Base-by-base conservation (phyloP, 92 coral and sea anemone genomes). In the Zoanthus sociatus region DNA sequence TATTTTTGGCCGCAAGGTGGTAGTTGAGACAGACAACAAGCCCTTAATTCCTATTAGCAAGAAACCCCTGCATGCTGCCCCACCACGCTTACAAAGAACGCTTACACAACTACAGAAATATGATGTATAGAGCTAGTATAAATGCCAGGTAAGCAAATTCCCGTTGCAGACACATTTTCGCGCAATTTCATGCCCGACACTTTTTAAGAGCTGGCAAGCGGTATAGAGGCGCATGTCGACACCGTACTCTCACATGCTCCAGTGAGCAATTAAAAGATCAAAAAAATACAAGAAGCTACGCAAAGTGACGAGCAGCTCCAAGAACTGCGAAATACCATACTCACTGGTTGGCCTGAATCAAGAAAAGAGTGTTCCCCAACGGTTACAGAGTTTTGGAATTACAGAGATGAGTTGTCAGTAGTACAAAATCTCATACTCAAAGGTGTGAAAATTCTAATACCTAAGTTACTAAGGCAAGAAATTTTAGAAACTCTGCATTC, bases 81-180 rank as follows among this genome's bases (percentile, higher is more conserved):
- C 20, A 71, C 76, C 76, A 42, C 76, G 53, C 76, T 44, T 71
- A 71, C 76, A 71, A 71, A 33, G 50, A 71, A 71, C 33, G 76
- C 53, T 71, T 48, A 48, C 0, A 48, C 53, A 48, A 48, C 9
- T 48, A 9, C 53, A 48, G 6, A 48, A 48, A 48, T 3, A 33
- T 15, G 20, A 33, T 31, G 51, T 71, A n/a, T n/a, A 1, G 54
- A 71, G 20, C 51, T 71, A 71, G 20, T 70, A 12, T 71, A 71
- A 13, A 9, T 71, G 33, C 26, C 76, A 71, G 76, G 54, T 12
- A n/a, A 71, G 12, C 76, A 71, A 71, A 21, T 71, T 16, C 50
- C 26, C 26, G 26, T 26, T 26, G 26, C 26, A 26, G 26, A 26
- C 26, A 26, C 26, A 26, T 0, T 26, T 26, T 26, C 26, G 0